These are phyloP conservation scores for Melanargia galathea DNA, from an alignment of 2,888 invertebrate species.

Conservation along the genomic window DNA sequence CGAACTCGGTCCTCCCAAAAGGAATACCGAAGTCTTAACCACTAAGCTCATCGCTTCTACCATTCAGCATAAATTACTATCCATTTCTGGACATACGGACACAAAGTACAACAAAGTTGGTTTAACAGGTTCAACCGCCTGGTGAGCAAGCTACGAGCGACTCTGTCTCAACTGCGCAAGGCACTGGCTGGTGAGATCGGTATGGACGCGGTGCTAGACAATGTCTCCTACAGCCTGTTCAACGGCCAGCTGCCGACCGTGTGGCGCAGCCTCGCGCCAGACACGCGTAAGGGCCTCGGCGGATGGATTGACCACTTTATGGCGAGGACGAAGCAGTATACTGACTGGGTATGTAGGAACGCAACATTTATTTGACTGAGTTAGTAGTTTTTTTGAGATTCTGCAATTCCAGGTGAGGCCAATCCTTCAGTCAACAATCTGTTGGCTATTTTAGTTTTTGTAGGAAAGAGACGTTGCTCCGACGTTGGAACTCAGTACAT, in stretches of 20 bases:
- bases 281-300: conserved; percentile 91
- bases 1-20: too few relatives aligned
- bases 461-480: background rate
- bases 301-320: conserved; percentile 95
- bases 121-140: conserved; percentile 87
- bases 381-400: too few relatives aligned
- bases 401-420: too few relatives aligned
- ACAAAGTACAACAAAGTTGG: background rate
- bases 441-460: too few relatives aligned
- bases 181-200: conserved; percentile 96
- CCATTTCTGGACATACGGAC: too few relatives aligned
- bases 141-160: conserved; percentile 85
- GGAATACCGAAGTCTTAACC: too few relatives aligned
- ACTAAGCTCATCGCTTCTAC: too few relatives aligned
- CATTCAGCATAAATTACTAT: too few relatives aligned
- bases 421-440: too few relatives aligned
- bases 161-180: conserved; percentile 88
- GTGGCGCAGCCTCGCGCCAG: conserved; percentile 92
- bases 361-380: too few relatives aligned
- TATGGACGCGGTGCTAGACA: conserved; percentile 93
- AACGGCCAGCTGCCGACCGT: conserved; percentile 91
- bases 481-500: too few relatives aligned
- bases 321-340: conserved; percentile 87
- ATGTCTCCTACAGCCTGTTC: conserved; percentile 90
- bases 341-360: conserved; percentile 84